Conservation (phyloP, 2,888 invertebrate species). For the Ichneumoninae sp. region DNA sequence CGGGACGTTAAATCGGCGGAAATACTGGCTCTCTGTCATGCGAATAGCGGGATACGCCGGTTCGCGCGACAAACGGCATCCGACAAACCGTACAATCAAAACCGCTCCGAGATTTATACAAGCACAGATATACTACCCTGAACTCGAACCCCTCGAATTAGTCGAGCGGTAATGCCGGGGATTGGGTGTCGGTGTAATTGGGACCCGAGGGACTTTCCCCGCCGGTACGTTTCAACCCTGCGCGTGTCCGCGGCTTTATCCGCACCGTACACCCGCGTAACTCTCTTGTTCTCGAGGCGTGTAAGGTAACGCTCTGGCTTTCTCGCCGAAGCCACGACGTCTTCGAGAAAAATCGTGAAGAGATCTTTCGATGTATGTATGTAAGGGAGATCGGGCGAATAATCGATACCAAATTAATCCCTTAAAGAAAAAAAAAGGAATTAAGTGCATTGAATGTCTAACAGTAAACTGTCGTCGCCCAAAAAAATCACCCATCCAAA, state of each 20-base stretch:
- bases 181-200: slow-evolving; percentile 84
- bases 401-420: neutral
- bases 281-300: slow-evolving; percentile 5
- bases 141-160: slow-evolving; percentile 82
- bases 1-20: slow-evolving; percentile 49
- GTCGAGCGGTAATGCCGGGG: slow-evolving; percentile 81
- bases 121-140: slow-evolving; percentile 67
- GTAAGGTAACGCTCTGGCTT: neutral
- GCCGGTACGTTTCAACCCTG: slow-evolving; percentile 70
- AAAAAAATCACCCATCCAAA: neutral
- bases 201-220: slow-evolving; percentile 82
- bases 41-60: slow-evolving; percentile 4
- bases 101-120: slow-evolving; percentile 81
- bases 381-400: no score
- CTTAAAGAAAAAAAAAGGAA: neutral
- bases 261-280: slow-evolving; percentile 36
- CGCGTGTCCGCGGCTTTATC: slow-evolving; percentile 58
- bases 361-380: neutral
- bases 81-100: slow-evolving; percentile 66
- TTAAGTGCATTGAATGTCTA: neutral
- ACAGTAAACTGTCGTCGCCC: neutral
- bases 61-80: slow-evolving; percentile 62
- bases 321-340: neutral
- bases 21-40: slow-evolving; percentile 47
- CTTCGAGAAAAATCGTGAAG: neutral